Evolutionary conservation across 2,888 invertebrate species (phyloP), one percentile per base, ranked within the genome.

Genomic region (Cheilosia pagana): DNA sequence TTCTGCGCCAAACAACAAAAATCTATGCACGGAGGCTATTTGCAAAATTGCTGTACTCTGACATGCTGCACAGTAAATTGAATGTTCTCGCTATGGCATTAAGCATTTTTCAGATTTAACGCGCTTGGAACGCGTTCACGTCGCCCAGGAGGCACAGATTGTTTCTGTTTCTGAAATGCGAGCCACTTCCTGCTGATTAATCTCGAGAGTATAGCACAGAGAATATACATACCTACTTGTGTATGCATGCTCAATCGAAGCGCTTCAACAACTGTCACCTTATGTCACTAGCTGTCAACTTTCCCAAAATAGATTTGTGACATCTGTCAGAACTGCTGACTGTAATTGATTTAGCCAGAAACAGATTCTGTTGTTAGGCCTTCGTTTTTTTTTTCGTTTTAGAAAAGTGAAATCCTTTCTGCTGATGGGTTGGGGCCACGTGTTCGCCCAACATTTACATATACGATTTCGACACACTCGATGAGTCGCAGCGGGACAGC

Each of bases 251-350:
- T 74, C 81, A 85, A 76, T 81, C 71, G 71, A 76, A 67, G 85
- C 85, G 74, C 76, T 81, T 85, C 81, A 85, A 62, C 85, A 81
- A 81, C 81, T 85, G 85, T 85, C 85, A 85, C 75, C 75, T 71
- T 76, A 67, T 81, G 75, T 81, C 82, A 83, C 68, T 68, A 21
- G 74, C 83, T 83, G 79, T 78, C 82, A 77, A 48, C 67, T 72
- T 45, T 59, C 77, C 59, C 19, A 53, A 81, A 83, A 83, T 83
- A 83, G 83, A 83, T 39, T 57, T 50, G 53, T 72, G 82, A 57
- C 78, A 67, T 78, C 60, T 82, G 82, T 82, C 82, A 82, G 60
- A 62, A 57, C 41, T 59, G 39, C 31, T 71, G 60, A 71, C 81
- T 77, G 70, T 70, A 81, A 77, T 81, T 77, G 81, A 81, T 77